Conservation (phyloP, 2,797 vertebrate species). For the Acanthurus tractus region DNA sequence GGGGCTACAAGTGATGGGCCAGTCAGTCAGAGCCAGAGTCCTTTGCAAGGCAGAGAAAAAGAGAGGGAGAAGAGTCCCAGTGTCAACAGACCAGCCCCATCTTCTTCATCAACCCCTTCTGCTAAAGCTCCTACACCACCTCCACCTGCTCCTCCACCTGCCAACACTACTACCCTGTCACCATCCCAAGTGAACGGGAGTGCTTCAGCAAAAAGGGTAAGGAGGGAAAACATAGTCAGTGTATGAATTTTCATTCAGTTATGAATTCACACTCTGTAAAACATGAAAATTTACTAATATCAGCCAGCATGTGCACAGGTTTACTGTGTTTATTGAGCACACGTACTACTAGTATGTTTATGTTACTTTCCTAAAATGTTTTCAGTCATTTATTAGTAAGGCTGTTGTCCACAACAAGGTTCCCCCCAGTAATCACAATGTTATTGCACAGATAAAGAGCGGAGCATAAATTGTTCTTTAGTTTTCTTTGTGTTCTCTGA, state of each 20-base stretch:
- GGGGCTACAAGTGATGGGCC: slow-evolving; percentile 64
- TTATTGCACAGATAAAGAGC: slow-evolving; percentile 67
- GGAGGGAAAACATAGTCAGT: slow-evolving; percentile 1
- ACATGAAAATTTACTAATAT: slow-evolving; percentile 25
- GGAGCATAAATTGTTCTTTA: slow-evolving; percentile 77
- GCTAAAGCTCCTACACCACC: slow-evolving; percentile 74
- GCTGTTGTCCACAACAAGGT: slow-evolving; percentile 32
- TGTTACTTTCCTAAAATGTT: slow-evolving; percentile 27
- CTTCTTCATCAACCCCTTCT: slow-evolving; percentile 65
- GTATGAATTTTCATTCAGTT: slow-evolving; percentile 29
- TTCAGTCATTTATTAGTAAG: slow-evolving; percentile 18
- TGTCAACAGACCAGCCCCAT: slow-evolving; percentile 64
- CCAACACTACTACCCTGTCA: slow-evolving; percentile 62
- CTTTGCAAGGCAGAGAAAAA: slow-evolving; percentile 77
- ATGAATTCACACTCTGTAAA: slow-evolving; percentile 18
- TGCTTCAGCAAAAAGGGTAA: slow-evolving; percentile 83
- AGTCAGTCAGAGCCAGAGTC: slow-evolving; percentile 68
- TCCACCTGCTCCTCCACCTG: slow-evolving; percentile 62
- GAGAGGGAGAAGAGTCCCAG: slow-evolving; percentile 80
- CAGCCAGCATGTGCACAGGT: slow-evolving; percentile 7
- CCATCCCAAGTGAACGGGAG: slow-evolving; percentile 82
- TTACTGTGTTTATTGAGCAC: not conserved
- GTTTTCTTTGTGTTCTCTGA: slow-evolving; percentile 74
- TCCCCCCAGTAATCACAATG: slow-evolving; percentile 61
- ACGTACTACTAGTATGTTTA: slow-evolving; percentile 6